Percentiles rank a stretch among this genome's conserved stretches.
These are phyloP conservation scores for Rhyacichthys aspro DNA, from an alignment of 2,797 vertebrate species.

Conservation along the genomic window DNA sequence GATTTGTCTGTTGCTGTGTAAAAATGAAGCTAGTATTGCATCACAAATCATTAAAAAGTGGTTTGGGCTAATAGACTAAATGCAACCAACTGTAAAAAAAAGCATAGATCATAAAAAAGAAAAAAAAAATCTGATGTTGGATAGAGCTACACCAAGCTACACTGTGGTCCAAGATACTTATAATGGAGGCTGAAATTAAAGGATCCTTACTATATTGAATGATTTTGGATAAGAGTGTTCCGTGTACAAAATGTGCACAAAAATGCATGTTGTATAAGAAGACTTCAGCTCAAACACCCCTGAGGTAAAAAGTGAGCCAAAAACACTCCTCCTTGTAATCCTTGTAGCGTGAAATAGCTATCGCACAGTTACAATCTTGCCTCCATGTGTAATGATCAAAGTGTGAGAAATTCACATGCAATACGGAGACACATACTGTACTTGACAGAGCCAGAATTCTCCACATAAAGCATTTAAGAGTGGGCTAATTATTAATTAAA, in stretches of 20 bases:
- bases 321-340: conserved; percentile 24
- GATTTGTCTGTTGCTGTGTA: background rate
- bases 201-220: too few relatives aligned
- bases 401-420: conserved; percentile 13
- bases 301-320: conserved; percentile 32
- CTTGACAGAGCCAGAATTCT: conserved; percentile 13
- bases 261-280: too few relatives aligned
- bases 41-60: background rate
- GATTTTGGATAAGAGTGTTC: background rate
- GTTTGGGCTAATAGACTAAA: background rate
- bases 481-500: conserved; percentile 67
- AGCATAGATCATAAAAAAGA: too few relatives aligned
- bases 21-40: background rate
- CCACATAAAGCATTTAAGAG: conserved; percentile 25
- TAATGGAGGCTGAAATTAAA: too few relatives aligned
- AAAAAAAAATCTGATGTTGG: too few relatives aligned
- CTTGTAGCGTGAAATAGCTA: conserved; percentile 27
- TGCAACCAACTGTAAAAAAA: background rate
- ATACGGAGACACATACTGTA: conserved; percentile 5
- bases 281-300: conserved; percentile 17
- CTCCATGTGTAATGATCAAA: conserved; percentile 37
- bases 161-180: too few relatives aligned
- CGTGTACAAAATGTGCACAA: too few relatives aligned
- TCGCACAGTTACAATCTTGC: conserved; percentile 24
- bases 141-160: too few relatives aligned